Base-by-base conservation (phyloP, 2,888 invertebrate genomes). In the Ophion obscuratus region DNA sequence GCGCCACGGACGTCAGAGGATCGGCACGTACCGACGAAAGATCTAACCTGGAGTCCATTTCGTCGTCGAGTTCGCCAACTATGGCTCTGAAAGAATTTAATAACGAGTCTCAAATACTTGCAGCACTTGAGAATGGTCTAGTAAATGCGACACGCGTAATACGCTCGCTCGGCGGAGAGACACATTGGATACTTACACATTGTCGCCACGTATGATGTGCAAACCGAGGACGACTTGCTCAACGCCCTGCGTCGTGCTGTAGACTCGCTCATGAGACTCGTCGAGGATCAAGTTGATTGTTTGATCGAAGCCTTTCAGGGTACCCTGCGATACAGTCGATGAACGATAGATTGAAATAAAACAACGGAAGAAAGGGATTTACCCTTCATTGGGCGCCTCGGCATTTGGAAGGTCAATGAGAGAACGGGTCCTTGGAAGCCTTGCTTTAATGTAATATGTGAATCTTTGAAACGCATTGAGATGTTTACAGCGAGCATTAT, bases 241-340 rank as follows among this genome's bases (percentile, higher is more conserved):
- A 57, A 99, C 98, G 47, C 99, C 99, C 89, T 97, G 96, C 1
- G 97, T 96, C 11, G 97, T 96, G 73, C 98, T 99, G 94, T 98
- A 99, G n/a, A 99, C 99, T 91, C 99, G 95, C 94, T 99, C 99
- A 93, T 99, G 99, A 57, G 99, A 99, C 94, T 99, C 99, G 93
- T 99, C 99, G 88, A 99, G 95, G 91, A 99, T 99, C 88, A 99
- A 96, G 94, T 99, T 99, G 89, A 99, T 98, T n/a, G 99, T 98
- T 95, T 99, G 99, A 95, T 99, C 99, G 94, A 99, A 99, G 47
- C 99, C 99, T 94, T 99, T 99, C 87, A 99, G 94, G 0, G 98
- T 98, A 68, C 99, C 99, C 97, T 97, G 90, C 3, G 40, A 64
- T 11, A 1, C 1, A 17, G 31, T 36, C 7, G n/a, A 64, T 27